These are phyloP conservation scores for Brachyrhaphis roseni DNA, from an alignment of 2,797 vertebrate species.

Conservation along the genomic window DNA sequence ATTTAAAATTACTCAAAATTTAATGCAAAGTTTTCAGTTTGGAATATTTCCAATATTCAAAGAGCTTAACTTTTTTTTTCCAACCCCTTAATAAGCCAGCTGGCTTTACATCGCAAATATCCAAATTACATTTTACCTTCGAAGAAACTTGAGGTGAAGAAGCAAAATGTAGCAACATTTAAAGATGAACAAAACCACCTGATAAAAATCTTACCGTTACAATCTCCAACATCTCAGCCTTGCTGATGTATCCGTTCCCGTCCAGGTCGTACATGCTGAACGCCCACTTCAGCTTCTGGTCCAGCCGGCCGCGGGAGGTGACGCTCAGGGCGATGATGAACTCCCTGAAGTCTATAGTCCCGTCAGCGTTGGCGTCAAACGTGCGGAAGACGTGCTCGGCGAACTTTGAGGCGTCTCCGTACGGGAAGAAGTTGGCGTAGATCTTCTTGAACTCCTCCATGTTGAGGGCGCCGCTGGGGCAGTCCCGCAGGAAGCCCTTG, in stretches of 20 bases:
- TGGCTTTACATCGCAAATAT: neutral
- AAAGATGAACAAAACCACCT: neutral
- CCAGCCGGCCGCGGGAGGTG: constrained; percentile 93
- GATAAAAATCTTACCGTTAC: constrained; percentile 85
- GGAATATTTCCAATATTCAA: neutral
- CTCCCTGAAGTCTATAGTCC: constrained; percentile 98
- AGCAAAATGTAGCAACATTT: neutral
- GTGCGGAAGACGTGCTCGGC: constrained; percentile 98
- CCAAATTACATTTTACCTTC: neutral
- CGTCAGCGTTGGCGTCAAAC: constrained; percentile 95
- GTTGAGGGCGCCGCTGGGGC: constrained; percentile 94
- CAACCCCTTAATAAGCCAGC: neutral
- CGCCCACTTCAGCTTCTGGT: constrained; percentile 99
- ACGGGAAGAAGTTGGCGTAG: constrained; percentile 99
- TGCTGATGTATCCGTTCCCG: constrained; percentile 98
- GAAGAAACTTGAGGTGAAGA: neutral
- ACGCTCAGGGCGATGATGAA: constrained; percentile 99
- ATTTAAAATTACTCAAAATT: neutral
- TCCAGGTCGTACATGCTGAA: constrained; percentile 97
- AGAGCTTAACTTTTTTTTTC: neutral
- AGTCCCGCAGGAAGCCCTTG: constrained; percentile 98
- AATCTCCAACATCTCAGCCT: constrained; percentile 98
- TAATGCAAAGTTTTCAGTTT: neutral
- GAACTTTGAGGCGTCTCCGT: constrained; percentile 98
- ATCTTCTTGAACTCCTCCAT: constrained; percentile 99